Base-by-base conservation (phyloP, 1,140 invertebrate genomes). In the Oncopeltus fasciatus region DNA sequence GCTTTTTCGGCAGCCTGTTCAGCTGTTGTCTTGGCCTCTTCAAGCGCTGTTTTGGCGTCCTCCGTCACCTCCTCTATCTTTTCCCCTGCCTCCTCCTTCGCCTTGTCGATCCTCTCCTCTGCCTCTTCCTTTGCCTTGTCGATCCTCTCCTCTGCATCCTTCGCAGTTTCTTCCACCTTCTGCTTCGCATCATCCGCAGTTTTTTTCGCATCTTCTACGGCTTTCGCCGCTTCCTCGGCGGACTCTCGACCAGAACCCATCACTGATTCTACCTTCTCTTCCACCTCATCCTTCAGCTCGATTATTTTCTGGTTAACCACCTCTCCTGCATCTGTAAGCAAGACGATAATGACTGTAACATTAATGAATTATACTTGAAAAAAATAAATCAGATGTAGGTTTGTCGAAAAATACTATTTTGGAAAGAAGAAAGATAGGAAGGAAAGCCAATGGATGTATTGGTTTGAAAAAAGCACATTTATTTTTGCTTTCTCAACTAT, bases 321-420 rank as follows among this genome's bases (percentile, higher is more conserved):
- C 44, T 64, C 63, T 14, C 63, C 63, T 49, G 57, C 51, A 5
- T 61, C 63, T 64, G 59, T 20, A 60, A 60, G 12, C 3, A 2
- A 53, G 26, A 53, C n/a, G n/a, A n/a, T n/a, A n/a, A n/a, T n/a
- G n/a, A n/a, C n/a, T n/a, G n/a, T n/a, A n/a, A n/a, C n/a, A n/a
- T n/a, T n/a, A n/a, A n/a, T n/a, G n/a, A n/a, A n/a, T n/a, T n/a
- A n/a, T n/a, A n/a, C n/a, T n/a, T n/a, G n/a, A n/a, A n/a, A n/a
- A n/a, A n/a, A n/a, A n/a, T n/a, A n/a, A n/a, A n/a, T n/a, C n/a
- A n/a, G n/a, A n/a, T n/a, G n/a, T n/a, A n/a, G n/a, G n/a, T n/a
- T n/a, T n/a, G n/a, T n/a, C n/a, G n/a, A n/a, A n/a, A n/a, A n/a
- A n/a, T n/a, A n/a, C n/a, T n/a, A n/a, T n/a, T n/a, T n/a, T n/a